Conservation (phyloP, 2,113 vertebrate species). For the Philantomba maxwellii region DNA sequence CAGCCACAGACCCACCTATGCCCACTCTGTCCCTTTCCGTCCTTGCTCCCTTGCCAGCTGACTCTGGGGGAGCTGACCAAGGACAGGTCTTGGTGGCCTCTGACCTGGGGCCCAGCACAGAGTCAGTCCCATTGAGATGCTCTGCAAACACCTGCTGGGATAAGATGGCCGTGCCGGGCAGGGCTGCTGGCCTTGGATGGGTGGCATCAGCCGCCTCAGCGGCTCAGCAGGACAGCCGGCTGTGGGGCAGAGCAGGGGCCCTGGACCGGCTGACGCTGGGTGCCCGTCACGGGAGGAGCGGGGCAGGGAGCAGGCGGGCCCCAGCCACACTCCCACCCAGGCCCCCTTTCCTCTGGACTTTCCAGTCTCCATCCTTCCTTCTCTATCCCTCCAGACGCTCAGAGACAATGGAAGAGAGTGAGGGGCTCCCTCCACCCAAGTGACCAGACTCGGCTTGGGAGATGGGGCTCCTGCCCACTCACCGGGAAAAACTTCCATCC, state of each 20-base stretch:
- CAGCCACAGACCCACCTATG: not conserved
- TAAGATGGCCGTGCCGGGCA: not conserved
- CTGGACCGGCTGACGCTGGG: not conserved
- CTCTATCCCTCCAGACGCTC: not conserved
- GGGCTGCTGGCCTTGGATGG: not conserved
- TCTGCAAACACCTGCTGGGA: not conserved
- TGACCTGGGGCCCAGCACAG: not conserved
- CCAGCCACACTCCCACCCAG: accelerated
- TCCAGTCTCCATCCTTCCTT: not conserved
- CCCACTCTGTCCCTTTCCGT: not conserved
- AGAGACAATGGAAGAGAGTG: not conserved
- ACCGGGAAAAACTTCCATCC: not conserved
- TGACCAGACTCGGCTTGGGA: not conserved
- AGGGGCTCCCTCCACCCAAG: not conserved
- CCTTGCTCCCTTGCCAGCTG: not conserved
- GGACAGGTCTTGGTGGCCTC: not conserved
- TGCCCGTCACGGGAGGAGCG: accelerated
- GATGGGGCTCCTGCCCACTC: no score
- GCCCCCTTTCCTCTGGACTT: not conserved
- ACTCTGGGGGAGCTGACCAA: not conserved
- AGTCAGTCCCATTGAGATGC: not conserved
- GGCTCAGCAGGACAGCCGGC: not conserved
- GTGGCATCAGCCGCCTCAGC: not conserved
- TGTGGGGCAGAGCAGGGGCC: not conserved
- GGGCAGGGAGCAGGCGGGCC: not conserved